Conservation (phyloP, 1,140 invertebrate species). For the Linepithema humile region DNA sequence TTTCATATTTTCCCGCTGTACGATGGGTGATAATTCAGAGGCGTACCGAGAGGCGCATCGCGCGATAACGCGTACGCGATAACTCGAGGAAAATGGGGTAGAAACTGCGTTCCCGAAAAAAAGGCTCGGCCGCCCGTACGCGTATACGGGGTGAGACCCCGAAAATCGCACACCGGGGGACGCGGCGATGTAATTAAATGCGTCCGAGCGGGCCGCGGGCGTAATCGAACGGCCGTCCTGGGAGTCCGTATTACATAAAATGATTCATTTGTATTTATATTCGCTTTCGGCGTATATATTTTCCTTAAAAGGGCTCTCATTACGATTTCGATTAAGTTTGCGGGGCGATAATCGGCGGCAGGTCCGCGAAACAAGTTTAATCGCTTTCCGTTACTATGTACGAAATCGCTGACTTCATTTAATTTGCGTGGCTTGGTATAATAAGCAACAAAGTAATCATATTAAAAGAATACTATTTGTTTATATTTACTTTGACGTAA, state of each 20-base stretch:
- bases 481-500: not conserved
- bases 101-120: conserved; percentile 33
- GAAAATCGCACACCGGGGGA: conserved; percentile 49
- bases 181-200: conserved; percentile 52
- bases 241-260: conserved; percentile 40
- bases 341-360: conserved; percentile 26
- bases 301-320: conserved; percentile 31
- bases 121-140: not conserved
- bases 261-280: conserved; percentile 59
- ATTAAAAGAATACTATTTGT: too few relatives aligned
- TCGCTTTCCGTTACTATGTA: conserved; percentile 11
- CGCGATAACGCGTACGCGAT: conserved; percentile 64
- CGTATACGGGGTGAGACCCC: conserved; percentile 25
- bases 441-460: not conserved
- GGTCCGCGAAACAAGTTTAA: conserved; percentile 8
- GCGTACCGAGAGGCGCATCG: conserved; percentile 56
- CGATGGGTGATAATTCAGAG: conserved; percentile 67
- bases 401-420: conserved; percentile 18
- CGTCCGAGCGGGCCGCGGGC: conserved; percentile 24
- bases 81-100: conserved; percentile 66
- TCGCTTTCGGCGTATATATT: conserved; percentile 14
- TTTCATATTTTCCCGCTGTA: conserved; percentile 69
- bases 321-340: conserved; percentile 50
- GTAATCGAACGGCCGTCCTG: conserved; percentile 55
- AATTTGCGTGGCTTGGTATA: not conserved